These are phyloP conservation scores for Podilymbus podiceps DNA, from an alignment of 2,113 vertebrate genomes.

Conservation along the genomic window DNA sequence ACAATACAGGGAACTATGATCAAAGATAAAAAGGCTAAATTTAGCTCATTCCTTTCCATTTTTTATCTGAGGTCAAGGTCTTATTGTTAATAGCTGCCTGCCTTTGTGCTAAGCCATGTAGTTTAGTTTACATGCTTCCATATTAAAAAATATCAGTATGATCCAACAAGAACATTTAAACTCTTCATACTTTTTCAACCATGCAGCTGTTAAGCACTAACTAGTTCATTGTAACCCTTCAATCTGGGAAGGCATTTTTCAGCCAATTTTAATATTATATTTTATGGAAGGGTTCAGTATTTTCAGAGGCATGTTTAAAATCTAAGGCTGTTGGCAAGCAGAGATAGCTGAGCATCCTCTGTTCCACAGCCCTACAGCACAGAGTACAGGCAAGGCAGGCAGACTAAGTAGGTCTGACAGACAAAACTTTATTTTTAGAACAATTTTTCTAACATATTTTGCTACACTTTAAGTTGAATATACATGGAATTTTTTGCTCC, in stretches of 20 bases:
- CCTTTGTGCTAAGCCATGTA: background rate
- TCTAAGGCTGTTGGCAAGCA: background rate
- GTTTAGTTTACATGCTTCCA: background rate
- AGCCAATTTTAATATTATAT: background rate
- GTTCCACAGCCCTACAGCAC: background rate
- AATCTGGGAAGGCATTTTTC: background rate
- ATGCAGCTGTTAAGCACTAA: background rate
- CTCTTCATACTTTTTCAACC: background rate
- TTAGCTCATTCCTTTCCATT: background rate
- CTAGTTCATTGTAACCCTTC: background rate
- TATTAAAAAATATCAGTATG: background rate
- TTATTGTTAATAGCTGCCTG: background rate
- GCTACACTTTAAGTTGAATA: background rate
- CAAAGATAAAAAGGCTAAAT: slow-evolving; percentile 8
- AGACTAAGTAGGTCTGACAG: background rate
- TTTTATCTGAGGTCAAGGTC: slow-evolving; percentile 8
- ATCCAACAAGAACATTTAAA: background rate
- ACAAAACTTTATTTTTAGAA: background rate
- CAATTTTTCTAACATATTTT: background rate
- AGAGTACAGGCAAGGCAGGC: background rate
- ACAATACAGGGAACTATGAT: slow-evolving; percentile 19
- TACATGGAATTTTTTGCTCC: background rate
- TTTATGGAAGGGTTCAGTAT: background rate
- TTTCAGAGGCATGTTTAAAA: background rate
- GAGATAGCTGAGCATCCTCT: background rate